Evolutionary conservation across 2,113 vertebrate species (phyloP).

Genomic region (Bungarus multicinctus): DNA sequence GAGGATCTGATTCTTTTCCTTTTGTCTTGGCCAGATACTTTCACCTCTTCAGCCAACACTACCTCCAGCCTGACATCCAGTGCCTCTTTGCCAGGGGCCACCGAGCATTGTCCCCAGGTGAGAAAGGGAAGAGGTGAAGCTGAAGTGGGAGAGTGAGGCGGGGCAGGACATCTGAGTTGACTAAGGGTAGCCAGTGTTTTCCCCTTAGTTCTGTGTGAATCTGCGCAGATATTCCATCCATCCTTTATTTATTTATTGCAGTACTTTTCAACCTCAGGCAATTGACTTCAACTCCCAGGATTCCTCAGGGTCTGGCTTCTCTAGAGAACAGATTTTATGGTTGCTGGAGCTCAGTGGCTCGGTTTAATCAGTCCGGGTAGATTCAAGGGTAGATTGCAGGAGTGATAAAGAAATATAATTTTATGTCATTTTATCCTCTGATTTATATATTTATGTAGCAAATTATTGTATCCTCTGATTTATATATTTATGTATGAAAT

Average conservation of each 20-base stretch:
- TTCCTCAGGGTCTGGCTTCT: too few relatives aligned
- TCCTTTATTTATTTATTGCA: background rate
- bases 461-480: too few relatives aligned
- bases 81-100: constrained; percentile 64
- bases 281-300: too few relatives aligned
- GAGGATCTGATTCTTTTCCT: background rate
- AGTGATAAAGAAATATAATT: too few relatives aligned
- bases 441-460: too few relatives aligned
- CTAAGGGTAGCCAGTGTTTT: background rate
- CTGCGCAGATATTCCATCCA: too few relatives aligned
- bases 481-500: too few relatives aligned
- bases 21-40: background rate
- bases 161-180: background rate
- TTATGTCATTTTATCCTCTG: too few relatives aligned
- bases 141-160: background rate
- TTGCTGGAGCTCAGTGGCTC: too few relatives aligned
- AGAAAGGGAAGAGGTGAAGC: background rate
- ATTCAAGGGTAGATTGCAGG: too few relatives aligned
- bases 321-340: too few relatives aligned
- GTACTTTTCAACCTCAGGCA: background rate
- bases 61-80: constrained; percentile 69
- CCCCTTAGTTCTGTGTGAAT: background rate
- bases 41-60: constrained; percentile 50
- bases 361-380: too few relatives aligned
- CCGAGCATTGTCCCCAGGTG: constrained; percentile 82